Evolutionary conservation across 1,140 invertebrate species (phyloP).

Genomic region (Battus philenor): DNA sequence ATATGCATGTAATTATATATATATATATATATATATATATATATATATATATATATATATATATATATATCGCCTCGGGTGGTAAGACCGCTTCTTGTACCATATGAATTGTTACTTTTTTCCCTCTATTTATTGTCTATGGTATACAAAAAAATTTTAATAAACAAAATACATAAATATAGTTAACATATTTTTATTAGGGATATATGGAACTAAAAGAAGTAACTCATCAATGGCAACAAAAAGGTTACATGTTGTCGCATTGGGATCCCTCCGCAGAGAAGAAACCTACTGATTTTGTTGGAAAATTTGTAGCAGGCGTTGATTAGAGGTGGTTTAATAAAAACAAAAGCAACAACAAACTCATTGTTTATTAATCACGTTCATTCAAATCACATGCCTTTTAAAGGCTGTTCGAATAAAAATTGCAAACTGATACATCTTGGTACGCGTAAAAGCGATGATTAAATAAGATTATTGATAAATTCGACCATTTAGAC

Average conservation of each 20-base stretch:
- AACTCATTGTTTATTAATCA: slow-evolving; percentile 52
- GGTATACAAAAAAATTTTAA: too few species aligned
- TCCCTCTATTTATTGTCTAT: too few species aligned
- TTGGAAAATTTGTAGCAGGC: slow-evolving; percentile 89
- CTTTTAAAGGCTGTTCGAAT: slow-evolving; percentile 40
- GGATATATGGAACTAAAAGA: slow-evolving; percentile 96
- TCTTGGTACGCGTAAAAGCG: background rate
- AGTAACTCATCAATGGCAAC: slow-evolving; percentile 89
- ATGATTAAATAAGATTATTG: background rate
- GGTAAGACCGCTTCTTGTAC: too few species aligned
- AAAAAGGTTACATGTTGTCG: slow-evolving; percentile 88
- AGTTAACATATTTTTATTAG: slow-evolving; percentile 58
- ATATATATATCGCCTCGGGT: too few species aligned
- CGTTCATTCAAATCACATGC: slow-evolving; percentile 56
- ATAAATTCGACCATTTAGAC: background rate
- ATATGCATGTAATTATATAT: too few species aligned
- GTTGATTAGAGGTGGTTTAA: slow-evolving; percentile 63
- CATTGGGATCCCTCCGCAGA: slow-evolving; percentile 89
- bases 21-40: too few species aligned
- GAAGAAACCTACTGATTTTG: slow-evolving; percentile 89
- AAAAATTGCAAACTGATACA: slow-evolving; percentile 15
- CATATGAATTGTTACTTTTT: too few species aligned
- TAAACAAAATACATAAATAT: slow-evolving; percentile 1
- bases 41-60: too few species aligned
- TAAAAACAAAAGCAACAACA: slow-evolving; percentile 36